Evolutionary conservation across 2,113 vertebrate genomes (phyloP), one percentile per base, ranked within the genome.

Genomic region (Oxygymnocypris stewartii): DNA sequence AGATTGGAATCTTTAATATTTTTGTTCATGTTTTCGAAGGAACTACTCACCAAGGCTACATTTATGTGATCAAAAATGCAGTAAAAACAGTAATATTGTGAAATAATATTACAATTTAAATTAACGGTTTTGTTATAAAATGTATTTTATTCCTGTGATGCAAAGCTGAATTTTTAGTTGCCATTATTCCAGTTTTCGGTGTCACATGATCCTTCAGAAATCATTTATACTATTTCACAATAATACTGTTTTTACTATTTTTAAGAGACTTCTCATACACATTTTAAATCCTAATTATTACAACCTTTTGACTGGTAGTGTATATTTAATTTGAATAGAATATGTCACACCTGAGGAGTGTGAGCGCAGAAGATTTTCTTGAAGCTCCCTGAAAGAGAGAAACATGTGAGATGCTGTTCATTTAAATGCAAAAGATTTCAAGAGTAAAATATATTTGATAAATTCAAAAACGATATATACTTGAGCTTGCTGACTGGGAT

Each of bases 351-450:
- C 98, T 94, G 98, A 96, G 77, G 98, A 97, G 92, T 99, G 97
- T 0, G 98, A 99, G n/a, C 98, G 97, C 63, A 99, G 95, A 90
- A 99, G 92, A 91, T 99, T 99, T 91, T 98, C 95, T 88, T 99
- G 98, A 83, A 99, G 96, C 89, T 99, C 98, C 85, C 98, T 99
- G 86, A 16, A 87, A 85, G 31, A 87, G 51, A 84, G 91, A 86
- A 88, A 75, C n/a, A 49, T 31, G 80, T 57, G n/a, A 73, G 9
- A 73, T 73, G 37, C 69, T 10, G 16, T 51, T 76, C 6, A 51
- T 11, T 31, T 20, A 10, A 78, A 78, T 54, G 28, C 16, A 73
- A 61, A 75, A 77, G 77, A 28, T 37, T 73, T 87, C 25, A 61
- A 12, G 63, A 54, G 16, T 44, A 75, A 76, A 37, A 31, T 63